These are phyloP conservation scores for Phymatocera aterrima DNA, from an alignment of 2,888 invertebrate genomes.

Conservation along the genomic window DNA sequence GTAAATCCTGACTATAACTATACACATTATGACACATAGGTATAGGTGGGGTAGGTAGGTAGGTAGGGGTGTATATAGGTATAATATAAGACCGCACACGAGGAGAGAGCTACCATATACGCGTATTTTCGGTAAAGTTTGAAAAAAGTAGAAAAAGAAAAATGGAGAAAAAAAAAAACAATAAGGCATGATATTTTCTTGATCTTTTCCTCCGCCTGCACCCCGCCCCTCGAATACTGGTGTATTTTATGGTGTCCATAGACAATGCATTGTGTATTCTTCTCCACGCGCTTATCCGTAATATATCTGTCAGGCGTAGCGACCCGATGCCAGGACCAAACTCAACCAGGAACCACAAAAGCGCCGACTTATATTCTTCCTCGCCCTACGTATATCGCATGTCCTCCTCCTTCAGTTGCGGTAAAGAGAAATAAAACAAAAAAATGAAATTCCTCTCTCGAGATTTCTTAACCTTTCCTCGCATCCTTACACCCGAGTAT, in stretches of 20 bases:
- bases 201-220: neutral
- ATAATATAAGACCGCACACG: slow-evolving; percentile 1
- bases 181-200: slow-evolving; percentile 14
- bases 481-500: neutral
- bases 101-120: no score
- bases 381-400: slow-evolving; percentile 7
- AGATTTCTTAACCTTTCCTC: slow-evolving; percentile 10
- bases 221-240: slow-evolving; percentile 6
- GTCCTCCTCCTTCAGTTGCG: neutral
- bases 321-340: slow-evolving; percentile 29
- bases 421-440: neutral
- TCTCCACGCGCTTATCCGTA: slow-evolving; percentile 49
- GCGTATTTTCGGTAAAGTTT: slow-evolving; percentile 17
- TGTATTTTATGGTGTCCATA: slow-evolving; percentile 48
- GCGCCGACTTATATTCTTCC: slow-evolving; percentile 32
- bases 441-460: slow-evolving; percentile 8
- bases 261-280: slow-evolving; percentile 50
- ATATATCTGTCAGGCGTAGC: slow-evolving; percentile 48
- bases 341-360: slow-evolving; percentile 41
- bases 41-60: no score
- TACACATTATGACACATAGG: no score
- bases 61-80: no score
- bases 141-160: no score
- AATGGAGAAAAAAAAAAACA: no score
- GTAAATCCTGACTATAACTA: slow-evolving; percentile 12